phyloP scores from a whole-genome alignment of 2,888 invertebrate species.

The Spilosoma lubricipeda region DNA sequence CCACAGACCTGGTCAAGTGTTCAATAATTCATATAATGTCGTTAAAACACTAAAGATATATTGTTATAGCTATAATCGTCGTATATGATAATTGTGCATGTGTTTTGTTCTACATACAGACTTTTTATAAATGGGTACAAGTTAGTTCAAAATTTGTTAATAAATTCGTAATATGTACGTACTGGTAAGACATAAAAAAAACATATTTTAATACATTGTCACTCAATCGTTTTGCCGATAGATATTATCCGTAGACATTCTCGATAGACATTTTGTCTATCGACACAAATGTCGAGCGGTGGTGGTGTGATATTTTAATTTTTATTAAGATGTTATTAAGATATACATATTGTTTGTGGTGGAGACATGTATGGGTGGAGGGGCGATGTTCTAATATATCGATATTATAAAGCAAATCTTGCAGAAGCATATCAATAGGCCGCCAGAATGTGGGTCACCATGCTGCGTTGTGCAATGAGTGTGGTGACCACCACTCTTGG shows the following conservation, averaged over 20 bases:
- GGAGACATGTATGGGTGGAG: conserved; percentile 17
- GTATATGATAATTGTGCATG: conserved; percentile 16
- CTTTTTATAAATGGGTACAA: conserved; percentile 1
- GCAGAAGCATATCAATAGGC: too few species aligned
- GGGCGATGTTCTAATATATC: conserved; percentile 19
- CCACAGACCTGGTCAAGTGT: neutral
- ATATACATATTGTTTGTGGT: conserved; percentile 40
- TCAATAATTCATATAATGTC: neutral
- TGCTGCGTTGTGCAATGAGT: too few species aligned
- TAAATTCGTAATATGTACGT: conserved; percentile 14
- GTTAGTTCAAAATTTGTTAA: conserved; percentile 20
- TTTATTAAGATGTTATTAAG: conserved; percentile 38
- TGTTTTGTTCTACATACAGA: conserved; percentile 10
- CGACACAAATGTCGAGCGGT: neutral
- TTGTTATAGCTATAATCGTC: conserved; percentile 16
- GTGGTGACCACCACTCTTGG: too few species aligned
- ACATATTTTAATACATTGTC: conserved; percentile 37
- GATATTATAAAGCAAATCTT: neutral
- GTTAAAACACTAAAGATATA: conserved; percentile 4
- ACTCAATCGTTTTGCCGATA: conserved; percentile 8
- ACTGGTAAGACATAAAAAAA: conserved; percentile 26
- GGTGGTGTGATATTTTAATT: conserved; percentile 25
- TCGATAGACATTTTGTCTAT: neutral
- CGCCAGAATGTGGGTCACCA: too few species aligned
- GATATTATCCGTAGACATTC: conserved; percentile 7